These are phyloP conservation scores for Lutjanus argentimaculatus DNA, from an alignment of 2,797 vertebrate genomes.

Conservation along the genomic window DNA sequence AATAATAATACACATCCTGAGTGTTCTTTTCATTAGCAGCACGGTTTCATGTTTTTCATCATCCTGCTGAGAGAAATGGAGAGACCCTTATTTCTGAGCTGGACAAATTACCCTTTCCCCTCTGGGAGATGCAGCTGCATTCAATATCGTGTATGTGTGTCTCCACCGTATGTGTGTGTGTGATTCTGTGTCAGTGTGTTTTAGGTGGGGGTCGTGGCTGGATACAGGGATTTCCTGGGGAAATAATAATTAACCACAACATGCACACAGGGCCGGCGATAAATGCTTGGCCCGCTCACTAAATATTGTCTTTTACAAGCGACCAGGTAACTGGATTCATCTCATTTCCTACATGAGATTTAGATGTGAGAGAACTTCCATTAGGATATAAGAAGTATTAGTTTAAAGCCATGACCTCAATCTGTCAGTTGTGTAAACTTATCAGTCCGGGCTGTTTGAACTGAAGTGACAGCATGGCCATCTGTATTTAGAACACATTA, in stretches of 20 bases:
- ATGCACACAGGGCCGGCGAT: constrained; percentile 86
- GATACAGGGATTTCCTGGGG: constrained; percentile 91
- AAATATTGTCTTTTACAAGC: constrained; percentile 79
- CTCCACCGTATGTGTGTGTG: constrained; percentile 31
- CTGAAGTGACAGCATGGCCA: constrained; percentile 86
- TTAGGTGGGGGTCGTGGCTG: constrained; percentile 59
- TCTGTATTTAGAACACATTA: constrained; percentile 85
- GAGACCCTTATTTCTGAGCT: constrained; percentile 93
- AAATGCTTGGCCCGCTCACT: constrained; percentile 87
- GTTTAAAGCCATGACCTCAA: constrained; percentile 73
- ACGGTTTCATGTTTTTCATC: constrained; percentile 97
- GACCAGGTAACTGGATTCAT: constrained; percentile 85
- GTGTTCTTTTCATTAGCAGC: constrained; percentile 99
- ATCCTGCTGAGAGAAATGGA: constrained; percentile 97
- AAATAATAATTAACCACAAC: constrained; percentile 97
- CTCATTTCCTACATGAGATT: constrained; percentile 86
- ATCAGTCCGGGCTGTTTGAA: constrained; percentile 90
- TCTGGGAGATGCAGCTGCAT: constrained; percentile 93
- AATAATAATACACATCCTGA: constrained; percentile 99
- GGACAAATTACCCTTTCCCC: constrained; percentile 91
- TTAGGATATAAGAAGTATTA: constrained; percentile 59
- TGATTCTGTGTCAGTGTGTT: constrained; percentile 57
- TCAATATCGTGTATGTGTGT: constrained; percentile 85
- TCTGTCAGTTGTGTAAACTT: constrained; percentile 79
- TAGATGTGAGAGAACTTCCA: constrained; percentile 87